Evolutionary conservation across 2,113 vertebrate species (phyloP).

Genomic region (Leucopternis melanops): DNA sequence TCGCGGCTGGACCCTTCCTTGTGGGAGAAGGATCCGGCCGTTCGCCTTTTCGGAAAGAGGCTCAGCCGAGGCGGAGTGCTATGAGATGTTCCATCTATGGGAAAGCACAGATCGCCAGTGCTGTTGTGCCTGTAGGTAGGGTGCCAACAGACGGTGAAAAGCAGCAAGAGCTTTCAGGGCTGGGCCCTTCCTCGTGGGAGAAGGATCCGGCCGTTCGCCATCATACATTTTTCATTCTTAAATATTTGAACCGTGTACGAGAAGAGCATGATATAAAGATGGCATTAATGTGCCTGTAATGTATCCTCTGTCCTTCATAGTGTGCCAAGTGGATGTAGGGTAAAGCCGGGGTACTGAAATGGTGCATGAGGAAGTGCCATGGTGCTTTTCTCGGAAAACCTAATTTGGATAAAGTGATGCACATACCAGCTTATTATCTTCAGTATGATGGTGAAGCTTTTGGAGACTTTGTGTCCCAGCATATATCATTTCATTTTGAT

Average conservation of each 20-base stretch:
- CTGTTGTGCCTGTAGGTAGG: too few species aligned
- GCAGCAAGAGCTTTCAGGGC: too few species aligned
- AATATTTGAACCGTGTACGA: not conserved
- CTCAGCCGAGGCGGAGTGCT: too few species aligned
- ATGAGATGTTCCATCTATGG: too few species aligned
- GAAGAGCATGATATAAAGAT: not conserved
- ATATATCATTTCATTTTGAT: not conserved
- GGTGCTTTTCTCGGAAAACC: not conserved
- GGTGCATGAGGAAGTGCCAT: not conserved
- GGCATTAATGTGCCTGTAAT: not conserved
- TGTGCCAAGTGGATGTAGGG: not conserved
- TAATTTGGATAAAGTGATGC: not conserved
- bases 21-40: too few species aligned
- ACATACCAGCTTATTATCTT: not conserved
- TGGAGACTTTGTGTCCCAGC: not conserved
- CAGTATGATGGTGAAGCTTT: not conserved
- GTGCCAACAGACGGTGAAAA: too few species aligned
- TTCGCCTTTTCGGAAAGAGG: too few species aligned
- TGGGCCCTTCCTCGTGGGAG: too few species aligned
- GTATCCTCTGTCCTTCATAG: not conserved
- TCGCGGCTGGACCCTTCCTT: too few species aligned
- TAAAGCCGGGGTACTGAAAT: not conserved
- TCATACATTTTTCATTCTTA: not conserved
- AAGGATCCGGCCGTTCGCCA: too few species aligned
- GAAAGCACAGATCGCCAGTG: too few species aligned